Base-by-base conservation (phyloP, 2,888 invertebrate species). In the Alsophila aescularia region DNA sequence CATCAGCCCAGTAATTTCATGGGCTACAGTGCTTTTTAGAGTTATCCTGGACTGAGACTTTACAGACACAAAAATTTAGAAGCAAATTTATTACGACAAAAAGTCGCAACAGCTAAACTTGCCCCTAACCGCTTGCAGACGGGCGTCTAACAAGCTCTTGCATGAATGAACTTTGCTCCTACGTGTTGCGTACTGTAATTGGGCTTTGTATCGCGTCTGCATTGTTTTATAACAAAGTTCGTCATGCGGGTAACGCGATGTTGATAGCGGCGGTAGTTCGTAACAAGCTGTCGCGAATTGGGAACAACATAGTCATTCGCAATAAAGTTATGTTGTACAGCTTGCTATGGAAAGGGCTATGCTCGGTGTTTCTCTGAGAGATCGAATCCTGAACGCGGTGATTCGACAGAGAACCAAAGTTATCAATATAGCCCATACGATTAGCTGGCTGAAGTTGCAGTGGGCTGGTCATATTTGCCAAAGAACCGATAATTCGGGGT, bases 61-160 rank as follows among this genome's bases (percentile, higher is more conserved):
- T n/a, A n/a, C n/a, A n/a, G n/a, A 12, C 40, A 5, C 12, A 7
- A 40, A 24, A 4, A n/a, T 16, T n/a, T 1, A 7, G 35, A 7
- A 34, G 27, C 21, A 12, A 31, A 21, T 24, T 14, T n/a, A 7
- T n/a, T 31, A 15, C 13, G 14, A 13, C 29, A 14, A 42, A 57
- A 58, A 64, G 24, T 24, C 66, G 71, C 60, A 15, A 2, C 16
- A 52, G 13, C 13, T 24, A 6, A 69, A 67, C 65, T 18, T 27
- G 18, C 37, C 61, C 53, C 52, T 69, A 67, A 67, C 40, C 54
- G 63, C 60, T 70, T 65, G 67, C 73, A 79, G 80, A 77, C 78
- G 74, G 59, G 73, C 78, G 71, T 76, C 80, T 81, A 83, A 82
- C 82, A 78, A 81, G 77, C 75, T 69, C 69, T 60, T 73, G 81